Percentiles rank a stretch among this genome's conserved stretches.
Conservation (phyloP, 2,888 invertebrate genomes). For the Nemapogon koenigi region DNA sequence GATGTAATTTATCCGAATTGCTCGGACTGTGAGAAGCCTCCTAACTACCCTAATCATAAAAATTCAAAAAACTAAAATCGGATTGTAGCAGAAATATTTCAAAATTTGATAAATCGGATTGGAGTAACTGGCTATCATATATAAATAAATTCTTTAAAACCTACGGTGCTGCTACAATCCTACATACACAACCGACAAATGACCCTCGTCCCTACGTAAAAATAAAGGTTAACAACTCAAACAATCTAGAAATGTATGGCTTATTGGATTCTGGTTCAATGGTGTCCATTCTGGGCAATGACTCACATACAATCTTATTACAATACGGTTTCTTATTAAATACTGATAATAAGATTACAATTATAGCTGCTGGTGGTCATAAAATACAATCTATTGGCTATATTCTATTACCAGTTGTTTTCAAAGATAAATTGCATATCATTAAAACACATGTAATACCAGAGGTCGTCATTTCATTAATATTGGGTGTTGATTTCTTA, state of each 20-base stretch:
- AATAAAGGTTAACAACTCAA: conserved; percentile 9
- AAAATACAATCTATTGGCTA: conserved; percentile 12
- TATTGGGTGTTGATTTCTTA: conserved; percentile 19
- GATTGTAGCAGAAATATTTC: conserved; percentile 2
- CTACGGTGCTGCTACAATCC: conserved; percentile 15
- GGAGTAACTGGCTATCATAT: conserved; percentile 14
- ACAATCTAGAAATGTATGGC: conserved; percentile 10
- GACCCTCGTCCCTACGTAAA: conserved; percentile 16
- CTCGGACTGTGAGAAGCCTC: not conserved
- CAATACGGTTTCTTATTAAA: not conserved
- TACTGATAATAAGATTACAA: not conserved
- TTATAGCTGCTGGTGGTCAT: conserved; percentile 16
- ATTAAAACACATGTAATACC: conserved; percentile 16
- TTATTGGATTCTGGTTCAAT: conserved; percentile 18
- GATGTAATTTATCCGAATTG: not conserved
- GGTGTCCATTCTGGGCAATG: conserved; percentile 17
- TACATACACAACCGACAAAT: conserved; percentile 7
- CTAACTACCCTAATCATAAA: not conserved
- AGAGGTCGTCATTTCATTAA: conserved; percentile 11
- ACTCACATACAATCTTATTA: conserved; percentile 10
- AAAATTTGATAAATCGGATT: conserved; percentile 11
- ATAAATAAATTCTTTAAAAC: conserved; percentile 12
- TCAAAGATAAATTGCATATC: conserved; percentile 12
- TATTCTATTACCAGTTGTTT: conserved; percentile 14
- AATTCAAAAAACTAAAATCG: not conserved